A percentile compares a stretch with the other conserved stretches of the same genome.
These are phyloP conservation scores for Heterotilapia buettikoferi DNA, from an alignment of 2,113 vertebrate species.

Conservation along the genomic window DNA sequence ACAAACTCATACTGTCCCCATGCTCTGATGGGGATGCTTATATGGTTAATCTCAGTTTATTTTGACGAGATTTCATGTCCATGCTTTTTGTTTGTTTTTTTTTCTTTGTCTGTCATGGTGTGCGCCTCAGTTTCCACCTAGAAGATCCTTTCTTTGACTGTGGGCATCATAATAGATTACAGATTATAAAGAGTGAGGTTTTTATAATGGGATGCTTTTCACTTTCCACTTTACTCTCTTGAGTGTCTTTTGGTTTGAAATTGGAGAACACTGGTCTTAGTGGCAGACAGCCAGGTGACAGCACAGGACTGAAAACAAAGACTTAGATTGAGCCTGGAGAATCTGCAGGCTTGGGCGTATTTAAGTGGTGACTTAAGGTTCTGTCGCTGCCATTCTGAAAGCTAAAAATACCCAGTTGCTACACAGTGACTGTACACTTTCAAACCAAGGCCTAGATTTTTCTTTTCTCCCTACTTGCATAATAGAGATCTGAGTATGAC, in stretches of 20 bases:
- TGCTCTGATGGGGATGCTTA: background rate
- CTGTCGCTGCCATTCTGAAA: background rate
- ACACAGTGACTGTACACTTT: background rate
- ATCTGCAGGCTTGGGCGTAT: background rate
- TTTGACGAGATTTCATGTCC: background rate
- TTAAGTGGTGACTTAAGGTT: slow-evolving; percentile 1
- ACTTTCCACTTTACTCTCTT: background rate
- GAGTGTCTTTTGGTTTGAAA: background rate
- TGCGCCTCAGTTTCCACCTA: background rate
- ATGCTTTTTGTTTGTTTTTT: background rate
- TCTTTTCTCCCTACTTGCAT: background rate
- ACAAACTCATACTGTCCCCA: background rate
- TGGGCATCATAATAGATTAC: background rate
- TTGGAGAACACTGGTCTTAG: background rate
- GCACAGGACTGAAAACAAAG: slow-evolving; percentile 15
- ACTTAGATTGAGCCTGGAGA: background rate
- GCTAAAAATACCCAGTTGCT: slow-evolving; percentile 47
- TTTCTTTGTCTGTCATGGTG: background rate
- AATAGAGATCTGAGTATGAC: background rate
- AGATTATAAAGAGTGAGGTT: background rate
- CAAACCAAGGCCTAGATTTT: background rate
- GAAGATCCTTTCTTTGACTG: background rate
- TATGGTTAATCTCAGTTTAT: background rate
- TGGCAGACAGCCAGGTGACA: background rate
- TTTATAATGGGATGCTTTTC: background rate